Evolutionary conservation across 2,797 vertebrate genomes (phyloP), one percentile per base, ranked within the genome.

Genomic region (Luscinia luscinia): DNA sequence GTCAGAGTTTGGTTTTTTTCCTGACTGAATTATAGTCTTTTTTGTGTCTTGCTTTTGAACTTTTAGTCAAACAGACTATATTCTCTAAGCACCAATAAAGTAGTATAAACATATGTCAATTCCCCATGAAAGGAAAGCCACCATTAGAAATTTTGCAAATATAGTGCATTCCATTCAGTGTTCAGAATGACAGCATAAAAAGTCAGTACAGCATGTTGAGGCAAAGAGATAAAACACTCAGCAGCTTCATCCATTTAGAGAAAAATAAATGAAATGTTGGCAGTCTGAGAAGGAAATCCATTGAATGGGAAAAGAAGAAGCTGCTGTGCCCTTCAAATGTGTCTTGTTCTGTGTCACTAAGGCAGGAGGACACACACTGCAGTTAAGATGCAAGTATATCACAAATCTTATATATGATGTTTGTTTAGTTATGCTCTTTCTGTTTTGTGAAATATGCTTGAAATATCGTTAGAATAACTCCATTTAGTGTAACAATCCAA

Each of bases 71-170:
- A 81, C 19, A 57, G 28, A 45, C 26, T 76, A 20, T 68, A 30
- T 23, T 78, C 20, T 78, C 64, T 34, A 70, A 55, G 48, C 23
- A 84, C 10, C 62, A 84, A 57, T 17, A 55, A 62, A 93, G 78
- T 1, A 8, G 41, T 55, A 75, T 38, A 78, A 94, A 36, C 46
- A 55, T 66, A 66, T 69, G 43, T 86, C 66, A 81, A 85, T 75
- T 79, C 63, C 20, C 13, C 45, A 23, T 85, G 62, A 96, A 92
- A 96, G 58, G 48, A 73, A 96, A 96, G 52, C 30, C 41, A 68
- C 81, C 48, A 89, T 92, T 81, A 94, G 64, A 92, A 93, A 92
- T 63, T 72, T 89, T 80, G 87, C 61, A 89, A 89, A 75, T 92
- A 70, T 24, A 43, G 26, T 57, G 52, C 38, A 58, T 88, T 96